These are phyloP conservation scores for Apamea anceps DNA, from an alignment of 2,888 invertebrate genomes.

Conservation along the genomic window DNA sequence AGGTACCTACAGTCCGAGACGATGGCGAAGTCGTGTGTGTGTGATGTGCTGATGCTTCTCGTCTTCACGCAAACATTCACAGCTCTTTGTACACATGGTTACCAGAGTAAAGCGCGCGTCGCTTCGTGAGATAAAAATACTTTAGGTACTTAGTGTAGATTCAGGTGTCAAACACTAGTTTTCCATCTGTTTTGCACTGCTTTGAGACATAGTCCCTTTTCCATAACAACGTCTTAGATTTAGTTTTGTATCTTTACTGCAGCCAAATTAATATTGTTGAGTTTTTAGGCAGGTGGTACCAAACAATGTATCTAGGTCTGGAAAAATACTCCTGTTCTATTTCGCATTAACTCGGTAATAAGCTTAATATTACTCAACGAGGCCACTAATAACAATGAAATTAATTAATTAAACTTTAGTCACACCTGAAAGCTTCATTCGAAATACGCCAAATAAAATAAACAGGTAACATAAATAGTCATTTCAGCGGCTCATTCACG, in stretches of 20 bases:
- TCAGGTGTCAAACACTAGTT: background rate
- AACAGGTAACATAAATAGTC: constrained; percentile 19
- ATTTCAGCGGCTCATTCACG: constrained; percentile 13
- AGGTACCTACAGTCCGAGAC: no score
- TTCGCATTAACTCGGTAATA: background rate
- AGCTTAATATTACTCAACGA: background rate
- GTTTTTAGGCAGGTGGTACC: background rate
- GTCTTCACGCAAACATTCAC: background rate
- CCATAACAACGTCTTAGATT: no score
- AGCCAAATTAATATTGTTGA: background rate
- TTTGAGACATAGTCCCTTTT: background rate
- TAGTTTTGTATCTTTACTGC: background rate
- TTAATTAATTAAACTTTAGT: constrained; percentile 10
- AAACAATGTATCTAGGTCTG: background rate
- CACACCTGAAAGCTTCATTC: constrained; percentile 17
- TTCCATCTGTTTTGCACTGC: background rate
- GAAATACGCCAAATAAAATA: constrained; percentile 16
- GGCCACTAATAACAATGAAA: background rate
- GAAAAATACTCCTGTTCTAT: background rate
- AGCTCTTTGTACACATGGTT: background rate
- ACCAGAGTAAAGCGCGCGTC: background rate
- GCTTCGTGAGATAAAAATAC: background rate
- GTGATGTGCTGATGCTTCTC: background rate
- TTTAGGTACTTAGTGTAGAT: background rate
- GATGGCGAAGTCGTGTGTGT: background rate